Percentiles rank a stretch among this genome's conserved stretches.
Conservation (phyloP, 1,140 invertebrate species). For the Subanguina moxae region DNA sequence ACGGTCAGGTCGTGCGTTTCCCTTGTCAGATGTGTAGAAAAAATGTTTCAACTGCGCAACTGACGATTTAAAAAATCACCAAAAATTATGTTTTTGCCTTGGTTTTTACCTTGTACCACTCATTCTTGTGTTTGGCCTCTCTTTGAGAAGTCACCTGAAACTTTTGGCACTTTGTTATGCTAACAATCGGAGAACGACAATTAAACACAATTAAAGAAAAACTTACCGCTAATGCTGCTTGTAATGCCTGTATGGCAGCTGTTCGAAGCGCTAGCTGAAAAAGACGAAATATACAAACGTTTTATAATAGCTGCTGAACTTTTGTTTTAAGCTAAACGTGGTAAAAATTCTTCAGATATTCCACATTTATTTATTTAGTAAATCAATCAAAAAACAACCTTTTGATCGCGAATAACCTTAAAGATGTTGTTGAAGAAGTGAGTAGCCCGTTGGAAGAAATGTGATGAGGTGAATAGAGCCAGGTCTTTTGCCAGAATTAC, state of each 20-base stretch:
- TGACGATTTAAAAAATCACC: too few species aligned
- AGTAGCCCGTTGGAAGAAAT: slow-evolving; percentile 95
- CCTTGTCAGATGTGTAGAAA: too few species aligned
- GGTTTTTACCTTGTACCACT: slow-evolving; percentile 72
- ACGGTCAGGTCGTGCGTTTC: too few species aligned
- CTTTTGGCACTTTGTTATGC: background rate
- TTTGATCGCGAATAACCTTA: slow-evolving; percentile 82
- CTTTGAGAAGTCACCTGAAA: slow-evolving; percentile 75
- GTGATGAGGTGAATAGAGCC: slow-evolving; percentile 88
- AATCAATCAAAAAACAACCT: slow-evolving; percentile 63
- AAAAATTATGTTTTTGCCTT: too few species aligned
- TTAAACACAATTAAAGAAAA: background rate
- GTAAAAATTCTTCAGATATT: too few species aligned
- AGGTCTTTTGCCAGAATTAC: slow-evolving; percentile 84
- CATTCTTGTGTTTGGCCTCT: slow-evolving; percentile 84
- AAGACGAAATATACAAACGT: too few species aligned
- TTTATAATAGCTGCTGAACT: too few species aligned
- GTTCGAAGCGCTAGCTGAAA: slow-evolving; percentile 69
- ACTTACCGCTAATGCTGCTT: slow-evolving; percentile 80
- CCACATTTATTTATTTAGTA: too few species aligned
- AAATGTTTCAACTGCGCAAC: too few species aligned
- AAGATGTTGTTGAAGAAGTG: slow-evolving; percentile 91
- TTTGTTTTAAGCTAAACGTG: too few species aligned
- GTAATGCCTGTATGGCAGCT: slow-evolving; percentile 81
- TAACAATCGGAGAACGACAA: slow-evolving; percentile 29